Evolutionary conservation across 1,140 invertebrate species (phyloP).

Genomic region (Stegodyphus dumicola): DNA sequence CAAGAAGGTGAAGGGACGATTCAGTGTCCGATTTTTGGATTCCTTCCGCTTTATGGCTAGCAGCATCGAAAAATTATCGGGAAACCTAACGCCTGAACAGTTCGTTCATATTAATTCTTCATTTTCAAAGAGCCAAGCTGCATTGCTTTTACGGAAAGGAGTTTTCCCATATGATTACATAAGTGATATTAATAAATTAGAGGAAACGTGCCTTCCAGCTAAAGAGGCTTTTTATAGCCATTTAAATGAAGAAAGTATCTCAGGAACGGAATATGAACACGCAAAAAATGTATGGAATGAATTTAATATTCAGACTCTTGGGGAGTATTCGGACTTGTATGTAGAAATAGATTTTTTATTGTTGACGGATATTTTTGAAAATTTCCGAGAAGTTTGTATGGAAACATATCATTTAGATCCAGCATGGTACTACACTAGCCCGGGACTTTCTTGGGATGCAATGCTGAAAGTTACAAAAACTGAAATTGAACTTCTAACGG

Average conservation of each 20-base stretch:
- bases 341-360: slow-evolving; percentile 61
- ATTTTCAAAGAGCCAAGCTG: not conserved
- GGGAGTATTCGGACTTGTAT: slow-evolving; percentile 63
- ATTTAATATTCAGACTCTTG: slow-evolving; percentile 62
- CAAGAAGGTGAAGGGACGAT: slow-evolving; percentile 4
- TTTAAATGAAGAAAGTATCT: not conserved
- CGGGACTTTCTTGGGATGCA: not conserved
- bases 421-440: not conserved
- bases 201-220: slow-evolving; percentile 61
- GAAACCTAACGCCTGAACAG: not conserved
- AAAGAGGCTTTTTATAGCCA: not conserved
- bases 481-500: slow-evolving; percentile 1
- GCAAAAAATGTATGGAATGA: slow-evolving; percentile 62
- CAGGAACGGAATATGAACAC: slow-evolving; percentile 4
- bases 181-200: slow-evolving; percentile 49
- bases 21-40: slow-evolving; percentile 62
- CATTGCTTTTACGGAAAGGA: not conserved
- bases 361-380: slow-evolving; percentile 63
- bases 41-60: slow-evolving; percentile 63
- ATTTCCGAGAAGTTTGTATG: slow-evolving; percentile 62
- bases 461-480: not conserved
- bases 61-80: not conserved
- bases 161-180: slow-evolving; percentile 63
- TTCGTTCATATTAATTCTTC: not conserved
- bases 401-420: slow-evolving; percentile 6